Evolutionary conservation across 2,888 invertebrate genomes (phyloP).

Genomic region (Seira ritae): DNA sequence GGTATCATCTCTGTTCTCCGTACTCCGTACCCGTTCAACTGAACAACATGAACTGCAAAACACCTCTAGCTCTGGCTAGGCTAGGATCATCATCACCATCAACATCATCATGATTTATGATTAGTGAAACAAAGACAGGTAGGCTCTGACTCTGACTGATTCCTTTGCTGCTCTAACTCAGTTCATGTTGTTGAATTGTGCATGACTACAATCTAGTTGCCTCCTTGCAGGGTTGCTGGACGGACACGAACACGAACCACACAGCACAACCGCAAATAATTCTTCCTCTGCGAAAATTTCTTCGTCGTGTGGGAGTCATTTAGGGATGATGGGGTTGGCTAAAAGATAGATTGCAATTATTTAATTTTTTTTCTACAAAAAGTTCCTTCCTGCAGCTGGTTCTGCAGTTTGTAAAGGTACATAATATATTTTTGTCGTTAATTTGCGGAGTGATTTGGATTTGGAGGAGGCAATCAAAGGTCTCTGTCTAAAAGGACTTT

Average conservation of each 20-base stretch:
- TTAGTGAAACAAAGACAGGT: slow-evolving; percentile 48
- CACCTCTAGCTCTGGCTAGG: no score
- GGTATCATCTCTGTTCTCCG: background rate
- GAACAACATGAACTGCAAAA: no score
- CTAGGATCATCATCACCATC: background rate
- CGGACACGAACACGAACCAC: slow-evolving; percentile 22
- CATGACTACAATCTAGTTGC: slow-evolving; percentile 50
- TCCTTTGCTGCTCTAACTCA: no score
- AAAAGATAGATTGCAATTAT: slow-evolving; percentile 8
- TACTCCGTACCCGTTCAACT: no score
- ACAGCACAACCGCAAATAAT: background rate
- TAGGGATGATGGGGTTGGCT: no score
- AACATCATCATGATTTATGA: background rate
- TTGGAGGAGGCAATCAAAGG: slow-evolving; percentile 10
- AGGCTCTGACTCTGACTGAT: slow-evolving; percentile 48
- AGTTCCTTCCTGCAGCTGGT: slow-evolving; percentile 32
- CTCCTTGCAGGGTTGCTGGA: slow-evolving; percentile 57
- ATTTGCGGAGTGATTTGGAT: background rate
- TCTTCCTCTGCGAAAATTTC: slow-evolving; percentile 13
- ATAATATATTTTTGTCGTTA: background rate
- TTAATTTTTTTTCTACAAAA: no score
- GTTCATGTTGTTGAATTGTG: no score
- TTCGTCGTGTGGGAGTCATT: no score
- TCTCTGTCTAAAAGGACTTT: background rate
- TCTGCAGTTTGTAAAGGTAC: slow-evolving; percentile 27